Percentiles rank a stretch among this genome's conserved stretches.
phyloP scores from a whole-genome alignment of 2,797 vertebrate genomes.

The Pogoniulus pusillus region DNA sequence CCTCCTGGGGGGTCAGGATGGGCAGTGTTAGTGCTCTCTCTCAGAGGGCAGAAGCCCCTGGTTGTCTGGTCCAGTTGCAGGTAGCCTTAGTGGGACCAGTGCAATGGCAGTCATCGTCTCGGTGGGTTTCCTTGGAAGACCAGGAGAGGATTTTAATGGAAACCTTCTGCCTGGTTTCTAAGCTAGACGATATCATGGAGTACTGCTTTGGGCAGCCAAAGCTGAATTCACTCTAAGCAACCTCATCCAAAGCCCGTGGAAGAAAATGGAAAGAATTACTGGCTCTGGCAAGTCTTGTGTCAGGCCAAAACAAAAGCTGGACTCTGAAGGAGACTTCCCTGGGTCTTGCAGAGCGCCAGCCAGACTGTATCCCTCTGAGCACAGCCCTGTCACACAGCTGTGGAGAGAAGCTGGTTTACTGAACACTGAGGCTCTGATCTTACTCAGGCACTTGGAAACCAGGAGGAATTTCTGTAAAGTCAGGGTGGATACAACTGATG shows the following conservation, averaged over 20 bases:
- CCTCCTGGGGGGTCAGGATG: neutral
- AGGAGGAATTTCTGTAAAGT: neutral
- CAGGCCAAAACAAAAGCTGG: neutral
- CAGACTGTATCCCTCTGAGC: neutral
- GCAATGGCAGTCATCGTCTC: neutral
- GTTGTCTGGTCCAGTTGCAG: neutral
- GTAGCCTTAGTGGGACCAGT: neutral
- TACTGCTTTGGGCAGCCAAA: neutral
- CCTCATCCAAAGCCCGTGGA: neutral
- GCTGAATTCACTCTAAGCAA: neutral
- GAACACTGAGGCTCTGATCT: neutral
- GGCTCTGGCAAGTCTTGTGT: neutral
- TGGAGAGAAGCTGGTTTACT: neutral
- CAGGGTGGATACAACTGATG: neutral
- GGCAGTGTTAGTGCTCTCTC: neutral
- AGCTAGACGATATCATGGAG: neutral
- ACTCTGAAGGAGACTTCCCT: neutral
- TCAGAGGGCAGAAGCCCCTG: neutral
- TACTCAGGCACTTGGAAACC: neutral
- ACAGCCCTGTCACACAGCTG: neutral
- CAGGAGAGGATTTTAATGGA: neutral
- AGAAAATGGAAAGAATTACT: conserved; percentile 3
- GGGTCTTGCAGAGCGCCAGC: neutral
- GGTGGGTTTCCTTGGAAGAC: neutral
- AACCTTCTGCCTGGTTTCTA: neutral